phyloP scores from a whole-genome alignment of 2,113 vertebrate genomes.

The Actenoides hombroni region DNA sequence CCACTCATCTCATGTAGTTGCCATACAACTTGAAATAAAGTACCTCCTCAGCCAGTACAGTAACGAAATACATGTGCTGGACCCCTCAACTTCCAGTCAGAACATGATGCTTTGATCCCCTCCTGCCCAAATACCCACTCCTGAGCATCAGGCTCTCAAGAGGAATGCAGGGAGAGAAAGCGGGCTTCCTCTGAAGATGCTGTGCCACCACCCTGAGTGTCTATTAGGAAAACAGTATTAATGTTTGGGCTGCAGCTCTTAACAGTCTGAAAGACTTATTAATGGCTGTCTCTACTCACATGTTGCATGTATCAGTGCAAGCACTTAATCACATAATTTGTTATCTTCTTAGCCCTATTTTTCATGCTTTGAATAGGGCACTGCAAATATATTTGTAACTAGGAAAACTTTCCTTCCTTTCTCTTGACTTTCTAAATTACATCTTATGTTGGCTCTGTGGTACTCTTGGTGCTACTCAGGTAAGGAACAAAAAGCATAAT shows the following conservation, averaged over 20 bases:
- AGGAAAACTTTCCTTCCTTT: background rate
- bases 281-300: background rate
- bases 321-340: constrained; percentile 11
- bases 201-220: background rate
- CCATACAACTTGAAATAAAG: background rate
- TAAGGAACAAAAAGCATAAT: background rate
- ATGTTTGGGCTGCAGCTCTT: background rate
- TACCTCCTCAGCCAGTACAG: background rate
- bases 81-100: background rate
- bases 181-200: background rate
- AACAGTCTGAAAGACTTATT: background rate
- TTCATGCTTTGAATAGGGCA: background rate
- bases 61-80: background rate
- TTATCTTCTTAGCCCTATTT: background rate
- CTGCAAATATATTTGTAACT: background rate
- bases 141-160: background rate
- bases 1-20: background rate
- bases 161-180: background rate
- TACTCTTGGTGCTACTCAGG: background rate
- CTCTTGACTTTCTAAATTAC: background rate
- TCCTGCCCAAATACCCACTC: background rate
- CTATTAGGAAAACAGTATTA: background rate
- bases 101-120: background rate
- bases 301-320: background rate
- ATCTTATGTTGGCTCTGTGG: background rate